A percentile compares a stretch with the other conserved stretches of the same genome.
phyloP scores from a whole-genome alignment of 2,113 vertebrate genomes.

The Miniopterus natalensis region DNA sequence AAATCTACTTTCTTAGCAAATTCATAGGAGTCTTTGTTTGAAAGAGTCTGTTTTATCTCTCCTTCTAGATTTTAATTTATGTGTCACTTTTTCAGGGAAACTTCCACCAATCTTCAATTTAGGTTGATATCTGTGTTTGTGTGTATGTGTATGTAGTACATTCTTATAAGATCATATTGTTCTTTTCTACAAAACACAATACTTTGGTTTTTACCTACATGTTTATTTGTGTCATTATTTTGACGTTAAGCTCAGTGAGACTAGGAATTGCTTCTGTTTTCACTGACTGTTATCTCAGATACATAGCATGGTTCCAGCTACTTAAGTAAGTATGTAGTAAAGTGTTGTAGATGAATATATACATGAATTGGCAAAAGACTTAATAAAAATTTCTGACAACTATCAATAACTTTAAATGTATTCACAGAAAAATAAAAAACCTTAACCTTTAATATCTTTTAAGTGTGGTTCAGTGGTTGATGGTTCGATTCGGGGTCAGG shows the following conservation, averaged over 20 bases:
- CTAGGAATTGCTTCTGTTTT: not conserved
- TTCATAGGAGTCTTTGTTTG: not conserved
- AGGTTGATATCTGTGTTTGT: not conserved
- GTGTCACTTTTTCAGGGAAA: not conserved
- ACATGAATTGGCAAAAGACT: not conserved
- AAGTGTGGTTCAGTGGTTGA: not conserved
- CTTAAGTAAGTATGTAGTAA: not conserved
- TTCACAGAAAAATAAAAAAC: not conserved
- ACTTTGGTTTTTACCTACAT: not conserved
- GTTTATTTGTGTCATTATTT: not conserved
- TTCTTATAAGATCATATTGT: not conserved
- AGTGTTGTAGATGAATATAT: not conserved
- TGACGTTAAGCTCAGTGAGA: not conserved
- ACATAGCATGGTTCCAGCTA: not conserved
- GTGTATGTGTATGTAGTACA: not conserved
- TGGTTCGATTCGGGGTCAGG: too few relatives aligned
- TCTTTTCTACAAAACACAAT: not conserved
- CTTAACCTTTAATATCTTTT: not conserved
- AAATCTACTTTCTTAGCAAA: not conserved
- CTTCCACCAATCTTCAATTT: not conserved
- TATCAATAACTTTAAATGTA: not conserved
- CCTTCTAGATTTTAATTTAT: constrained; percentile 1
- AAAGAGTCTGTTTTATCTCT: not conserved
- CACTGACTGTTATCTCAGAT: not conserved
- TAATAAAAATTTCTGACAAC: not conserved